Evolutionary conservation across 64 coral and sea anemone species (phyloP).

Genomic region (Hydrozoanthus tunicans): DNA sequence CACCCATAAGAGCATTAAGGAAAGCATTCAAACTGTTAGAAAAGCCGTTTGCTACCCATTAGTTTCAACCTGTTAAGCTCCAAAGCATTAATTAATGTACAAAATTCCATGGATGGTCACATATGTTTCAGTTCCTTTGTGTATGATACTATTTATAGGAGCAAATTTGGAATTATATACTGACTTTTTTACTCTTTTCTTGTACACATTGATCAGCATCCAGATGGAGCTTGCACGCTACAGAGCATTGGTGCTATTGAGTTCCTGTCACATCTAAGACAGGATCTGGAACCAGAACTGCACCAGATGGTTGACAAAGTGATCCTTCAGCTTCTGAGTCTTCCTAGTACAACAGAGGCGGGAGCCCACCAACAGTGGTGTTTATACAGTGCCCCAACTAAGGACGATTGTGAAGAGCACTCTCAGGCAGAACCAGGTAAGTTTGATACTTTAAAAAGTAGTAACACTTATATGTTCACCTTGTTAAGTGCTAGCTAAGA

Average conservation of each 20-base stretch:
- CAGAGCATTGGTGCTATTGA: constrained; percentile 86
- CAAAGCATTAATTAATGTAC: too few species aligned
- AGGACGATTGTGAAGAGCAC: neutral
- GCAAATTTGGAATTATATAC: too few species aligned
- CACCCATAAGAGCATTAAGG: too few species aligned
- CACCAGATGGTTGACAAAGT: constrained; percentile 84
- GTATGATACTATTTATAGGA: too few species aligned
- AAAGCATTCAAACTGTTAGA: too few species aligned
- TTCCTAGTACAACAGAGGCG: constrained; percentile 59
- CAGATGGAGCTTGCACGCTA: constrained; percentile 72
- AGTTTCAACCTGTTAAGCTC: too few species aligned
- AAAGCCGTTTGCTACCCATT: too few species aligned
- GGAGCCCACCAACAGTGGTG: constrained; percentile 57
- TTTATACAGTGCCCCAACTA: constrained; percentile 49
- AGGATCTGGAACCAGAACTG: constrained; percentile 82
- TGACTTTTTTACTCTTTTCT: neutral
- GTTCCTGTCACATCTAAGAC: constrained; percentile 87
- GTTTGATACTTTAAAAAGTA: neutral
- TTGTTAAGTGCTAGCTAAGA: too few species aligned
- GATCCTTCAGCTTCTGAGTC: constrained; percentile 77
- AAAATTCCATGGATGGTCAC: too few species aligned
- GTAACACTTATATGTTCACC: neutral
- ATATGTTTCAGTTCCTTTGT: too few species aligned
- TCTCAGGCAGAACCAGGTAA: constrained; percentile 1
- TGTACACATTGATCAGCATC: constrained; percentile 29